Percentiles rank a stretch among this genome's conserved stretches.
Evolutionary conservation across 2,888 invertebrate genomes (phyloP).

Genomic region (Metopia argyrocephala): DNA sequence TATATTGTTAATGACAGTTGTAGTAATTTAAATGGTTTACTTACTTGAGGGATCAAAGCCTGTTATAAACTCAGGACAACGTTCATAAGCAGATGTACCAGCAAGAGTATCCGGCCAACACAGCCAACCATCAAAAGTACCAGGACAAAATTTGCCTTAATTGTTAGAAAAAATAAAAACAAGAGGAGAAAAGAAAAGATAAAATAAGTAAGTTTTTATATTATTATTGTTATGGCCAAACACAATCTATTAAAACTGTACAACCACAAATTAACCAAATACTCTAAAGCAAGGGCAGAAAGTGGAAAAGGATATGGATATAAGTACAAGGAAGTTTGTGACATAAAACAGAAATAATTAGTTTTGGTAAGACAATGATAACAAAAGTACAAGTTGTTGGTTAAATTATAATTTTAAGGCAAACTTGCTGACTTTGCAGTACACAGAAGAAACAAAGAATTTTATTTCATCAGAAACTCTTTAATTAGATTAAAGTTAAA

Average conservation of each 20-base stretch:
- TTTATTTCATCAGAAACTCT: no score
- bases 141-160: constrained; percentile 83
- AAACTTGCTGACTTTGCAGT: no score
- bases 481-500: no score
- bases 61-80: constrained; percentile 86
- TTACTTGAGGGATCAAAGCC: constrained; percentile 87
- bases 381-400: no score
- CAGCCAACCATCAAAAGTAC: constrained; percentile 90
- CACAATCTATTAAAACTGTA: not conserved
- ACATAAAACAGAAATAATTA: not conserved
- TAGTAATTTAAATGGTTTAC: constrained; percentile 73
- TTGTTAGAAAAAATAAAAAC: constrained; percentile 1
- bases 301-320: not conserved
- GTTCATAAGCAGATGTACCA: constrained; percentile 83
- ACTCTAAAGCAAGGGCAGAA: not conserved
- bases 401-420: no score
- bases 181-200: not conserved
- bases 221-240: not conserved
- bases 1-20: not conserved
- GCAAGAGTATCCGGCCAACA: constrained; percentile 87
- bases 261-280: not conserved
- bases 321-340: not conserved
- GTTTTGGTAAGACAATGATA: not conserved
- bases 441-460: no score
- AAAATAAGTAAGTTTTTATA: not conserved